A percentile compares a stretch with the other conserved stretches of the same genome.
These are phyloP conservation scores for Eulacestoma nigropectus DNA, from an alignment of 2,113 vertebrate species.

Conservation along the genomic window DNA sequence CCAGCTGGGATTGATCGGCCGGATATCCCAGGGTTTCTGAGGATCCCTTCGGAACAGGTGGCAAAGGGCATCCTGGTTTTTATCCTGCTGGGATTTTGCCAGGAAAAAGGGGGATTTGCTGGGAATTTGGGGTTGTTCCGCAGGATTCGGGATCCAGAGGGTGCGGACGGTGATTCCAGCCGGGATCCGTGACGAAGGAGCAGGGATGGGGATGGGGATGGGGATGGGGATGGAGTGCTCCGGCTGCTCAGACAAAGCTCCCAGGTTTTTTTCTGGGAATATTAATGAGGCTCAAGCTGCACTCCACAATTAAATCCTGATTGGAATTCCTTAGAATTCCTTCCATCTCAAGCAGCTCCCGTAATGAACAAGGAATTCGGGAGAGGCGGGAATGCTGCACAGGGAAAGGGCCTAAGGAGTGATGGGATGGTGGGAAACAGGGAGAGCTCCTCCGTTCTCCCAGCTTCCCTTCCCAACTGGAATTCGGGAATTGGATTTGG, in stretches of 20 bases:
- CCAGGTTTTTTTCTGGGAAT: not conserved
- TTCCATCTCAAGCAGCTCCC: constrained; percentile 52
- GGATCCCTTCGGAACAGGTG: not conserved
- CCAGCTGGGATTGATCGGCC: not conserved
- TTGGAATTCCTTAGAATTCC: constrained; percentile 12
- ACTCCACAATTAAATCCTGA: constrained; percentile 68
- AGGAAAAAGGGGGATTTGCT: not conserved
- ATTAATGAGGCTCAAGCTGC: constrained; percentile 68
- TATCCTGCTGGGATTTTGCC: not conserved
- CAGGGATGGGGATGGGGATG: not conserved
- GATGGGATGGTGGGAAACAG: fast-evolving
- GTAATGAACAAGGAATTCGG: not conserved
- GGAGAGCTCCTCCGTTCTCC: not conserved
- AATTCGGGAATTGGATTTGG: not conserved
- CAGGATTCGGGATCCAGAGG: not conserved
- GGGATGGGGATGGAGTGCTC: not conserved
- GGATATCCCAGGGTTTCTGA: not conserved
- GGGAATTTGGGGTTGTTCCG: fast-evolving
- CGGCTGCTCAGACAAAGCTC: not conserved
- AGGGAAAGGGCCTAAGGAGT: not conserved
- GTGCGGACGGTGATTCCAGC: not conserved
- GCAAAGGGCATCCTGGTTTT: not conserved
- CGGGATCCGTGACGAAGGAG: not conserved
- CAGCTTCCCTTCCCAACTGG: not conserved
- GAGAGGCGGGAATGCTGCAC: not conserved